Conservation (phyloP, 1,140 invertebrate genomes). For the Drosophila pseudoobscura region DNA sequence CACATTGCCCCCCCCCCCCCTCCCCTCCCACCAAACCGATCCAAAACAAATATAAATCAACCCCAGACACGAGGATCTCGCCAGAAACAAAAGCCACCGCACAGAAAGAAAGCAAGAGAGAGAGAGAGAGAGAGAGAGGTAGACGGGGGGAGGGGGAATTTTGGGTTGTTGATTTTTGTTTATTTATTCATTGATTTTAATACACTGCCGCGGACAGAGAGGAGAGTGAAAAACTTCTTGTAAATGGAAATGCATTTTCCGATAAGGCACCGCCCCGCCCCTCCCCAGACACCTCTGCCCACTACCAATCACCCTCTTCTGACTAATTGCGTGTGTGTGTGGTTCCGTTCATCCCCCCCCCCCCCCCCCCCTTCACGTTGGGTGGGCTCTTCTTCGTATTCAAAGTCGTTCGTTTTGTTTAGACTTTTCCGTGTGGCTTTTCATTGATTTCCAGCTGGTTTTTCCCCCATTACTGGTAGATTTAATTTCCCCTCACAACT, state of each 20-base stretch:
- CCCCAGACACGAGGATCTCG: slow-evolving; percentile 16
- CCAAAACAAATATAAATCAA: slow-evolving; percentile 54
- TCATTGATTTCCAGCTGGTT: slow-evolving; percentile 71
- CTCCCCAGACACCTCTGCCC: not conserved
- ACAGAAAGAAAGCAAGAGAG: not conserved
- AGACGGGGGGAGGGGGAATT: too few relatives aligned
- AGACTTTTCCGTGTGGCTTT: slow-evolving; percentile 6
- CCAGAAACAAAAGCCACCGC: slow-evolving; percentile 41
- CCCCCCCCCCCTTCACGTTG: slow-evolving; percentile 33
- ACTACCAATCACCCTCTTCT: slow-evolving; percentile 32
- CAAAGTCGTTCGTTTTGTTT: slow-evolving; percentile 35
- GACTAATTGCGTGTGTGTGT: slow-evolving; percentile 65
- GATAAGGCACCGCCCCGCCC: slow-evolving; percentile 46
- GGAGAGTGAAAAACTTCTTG: slow-evolving; percentile 60
- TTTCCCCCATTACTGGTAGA: slow-evolving; percentile 51
- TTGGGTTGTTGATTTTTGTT: slow-evolving; percentile 51
- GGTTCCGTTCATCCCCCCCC: slow-evolving; percentile 3
- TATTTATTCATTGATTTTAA: slow-evolving; percentile 80
- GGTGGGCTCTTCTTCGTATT: slow-evolving; percentile 61
- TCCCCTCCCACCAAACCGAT: too few relatives aligned
- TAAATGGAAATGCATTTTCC: slow-evolving; percentile 77
- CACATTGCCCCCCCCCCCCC: slow-evolving; percentile 18
- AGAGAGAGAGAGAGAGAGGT: slow-evolving; percentile 4
- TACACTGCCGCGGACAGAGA: slow-evolving; percentile 59
- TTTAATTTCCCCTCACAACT: slow-evolving; percentile 63